These are phyloP conservation scores for Leptocoma aspasia DNA, from an alignment of 2,113 vertebrate species.

Conservation along the genomic window DNA sequence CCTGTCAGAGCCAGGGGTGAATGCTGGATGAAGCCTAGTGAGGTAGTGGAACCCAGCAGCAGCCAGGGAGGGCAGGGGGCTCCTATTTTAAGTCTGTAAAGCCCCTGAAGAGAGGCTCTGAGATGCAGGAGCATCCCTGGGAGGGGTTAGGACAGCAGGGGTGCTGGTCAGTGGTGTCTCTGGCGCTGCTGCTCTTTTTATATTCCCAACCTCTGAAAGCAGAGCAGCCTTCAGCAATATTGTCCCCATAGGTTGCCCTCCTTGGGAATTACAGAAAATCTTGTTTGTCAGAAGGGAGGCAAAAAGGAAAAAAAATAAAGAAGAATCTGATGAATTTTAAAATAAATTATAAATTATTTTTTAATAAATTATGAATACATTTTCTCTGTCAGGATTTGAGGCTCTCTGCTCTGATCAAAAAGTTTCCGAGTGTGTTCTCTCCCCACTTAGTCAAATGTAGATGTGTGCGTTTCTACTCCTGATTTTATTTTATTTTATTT, in stretches of 20 bases:
- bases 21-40: not conserved
- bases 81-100: not conserved
- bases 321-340: slow-evolving; percentile 44
- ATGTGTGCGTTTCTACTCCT: slow-evolving; percentile 39
- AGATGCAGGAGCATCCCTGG: not conserved
- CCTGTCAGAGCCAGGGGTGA: not conserved
- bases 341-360: slow-evolving; percentile 67
- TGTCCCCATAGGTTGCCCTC: not conserved
- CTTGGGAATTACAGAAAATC: not conserved
- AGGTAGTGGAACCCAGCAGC: not conserved
- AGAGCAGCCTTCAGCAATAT: not conserved
- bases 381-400: slow-evolving; percentile 53
- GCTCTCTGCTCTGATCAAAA: slow-evolving; percentile 62
- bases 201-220: not conserved
- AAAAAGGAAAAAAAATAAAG: not conserved
- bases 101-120: not conserved
- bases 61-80: not conserved
- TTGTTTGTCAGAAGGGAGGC: slow-evolving; percentile 38
- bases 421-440: slow-evolving; percentile 22
- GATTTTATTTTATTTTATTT: slow-evolving; percentile 17
- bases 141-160: not conserved
- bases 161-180: not conserved
- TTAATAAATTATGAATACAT: slow-evolving; percentile 64
- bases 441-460: slow-evolving; percentile 1
- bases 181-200: not conserved